phyloP scores from a whole-genome alignment of 2,797 vertebrate species.

The Spinus pinus region DNA sequence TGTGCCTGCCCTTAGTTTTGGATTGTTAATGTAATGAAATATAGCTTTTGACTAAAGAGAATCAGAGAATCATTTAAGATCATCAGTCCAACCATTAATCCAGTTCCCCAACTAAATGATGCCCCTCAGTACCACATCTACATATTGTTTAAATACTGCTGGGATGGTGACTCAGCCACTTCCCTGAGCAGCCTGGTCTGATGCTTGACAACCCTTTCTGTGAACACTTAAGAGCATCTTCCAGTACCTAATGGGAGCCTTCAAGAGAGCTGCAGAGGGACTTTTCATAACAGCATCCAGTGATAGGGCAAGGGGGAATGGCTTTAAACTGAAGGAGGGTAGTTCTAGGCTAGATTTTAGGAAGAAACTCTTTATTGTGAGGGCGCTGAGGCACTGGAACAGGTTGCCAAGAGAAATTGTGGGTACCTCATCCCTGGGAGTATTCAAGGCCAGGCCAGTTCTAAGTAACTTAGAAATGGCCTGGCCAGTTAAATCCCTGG shows the following conservation, averaged over 20 bases:
- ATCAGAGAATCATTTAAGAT: background rate
- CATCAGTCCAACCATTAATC: background rate
- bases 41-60: background rate
- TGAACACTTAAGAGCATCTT: too few species aligned
- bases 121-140: background rate
- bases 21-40: background rate
- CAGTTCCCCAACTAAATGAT: background rate
- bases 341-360: background rate
- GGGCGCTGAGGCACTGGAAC: background rate
- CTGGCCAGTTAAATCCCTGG: background rate
- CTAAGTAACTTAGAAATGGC: background rate
- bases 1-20: background rate
- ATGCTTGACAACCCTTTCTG: background rate
- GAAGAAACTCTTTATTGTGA: background rate
- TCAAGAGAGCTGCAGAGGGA: background rate
- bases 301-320: background rate
- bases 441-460: background rate
- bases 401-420: background rate
- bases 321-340: background rate
- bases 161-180: too few species aligned
- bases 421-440: too few species aligned
- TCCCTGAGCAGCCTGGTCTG: background rate
- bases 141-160: background rate
- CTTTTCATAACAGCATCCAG: background rate
- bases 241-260: background rate